phyloP scores from a whole-genome alignment of 2,113 vertebrate genomes.

The Grantiella picta region DNA sequence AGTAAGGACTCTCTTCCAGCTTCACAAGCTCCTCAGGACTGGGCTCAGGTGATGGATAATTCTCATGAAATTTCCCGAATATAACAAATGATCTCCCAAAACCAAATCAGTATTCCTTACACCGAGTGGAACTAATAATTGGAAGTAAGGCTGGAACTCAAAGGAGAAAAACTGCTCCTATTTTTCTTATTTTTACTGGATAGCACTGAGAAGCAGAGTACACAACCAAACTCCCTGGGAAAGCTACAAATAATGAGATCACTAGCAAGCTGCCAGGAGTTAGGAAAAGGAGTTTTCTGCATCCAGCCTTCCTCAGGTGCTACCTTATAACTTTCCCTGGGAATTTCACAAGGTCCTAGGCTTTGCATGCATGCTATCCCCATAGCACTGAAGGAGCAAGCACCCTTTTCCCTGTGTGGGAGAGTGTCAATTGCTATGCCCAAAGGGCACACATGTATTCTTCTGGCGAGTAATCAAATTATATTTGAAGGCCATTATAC shows the following conservation, averaged over 20 bases:
- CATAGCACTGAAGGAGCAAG: not conserved
- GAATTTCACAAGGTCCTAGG: not conserved
- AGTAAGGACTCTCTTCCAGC: not conserved
- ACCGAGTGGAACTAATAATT: not conserved
- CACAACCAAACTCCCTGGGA: not conserved
- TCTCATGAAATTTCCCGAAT: not conserved
- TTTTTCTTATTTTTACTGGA: not conserved
- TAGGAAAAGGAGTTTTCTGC: not conserved
- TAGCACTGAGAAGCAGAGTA: not conserved
- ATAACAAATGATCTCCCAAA: not conserved
- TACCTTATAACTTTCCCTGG: not conserved
- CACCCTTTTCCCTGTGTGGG: not conserved
- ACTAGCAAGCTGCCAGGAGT: not conserved
- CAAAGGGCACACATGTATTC: not conserved
- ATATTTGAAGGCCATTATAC: not conserved
- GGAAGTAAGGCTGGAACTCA: not conserved
- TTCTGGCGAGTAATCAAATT: not conserved
- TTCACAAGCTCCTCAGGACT: not conserved
- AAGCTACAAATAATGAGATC: not conserved
- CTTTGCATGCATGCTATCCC: not conserved
- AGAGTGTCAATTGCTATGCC: not conserved
- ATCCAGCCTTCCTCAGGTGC: not conserved
- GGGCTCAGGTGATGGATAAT: not conserved
- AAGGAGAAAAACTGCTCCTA: not conserved
- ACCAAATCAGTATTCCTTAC: not conserved